Conservation (phyloP, 1,140 invertebrate genomes). For the Drosophila aff. region DNA sequence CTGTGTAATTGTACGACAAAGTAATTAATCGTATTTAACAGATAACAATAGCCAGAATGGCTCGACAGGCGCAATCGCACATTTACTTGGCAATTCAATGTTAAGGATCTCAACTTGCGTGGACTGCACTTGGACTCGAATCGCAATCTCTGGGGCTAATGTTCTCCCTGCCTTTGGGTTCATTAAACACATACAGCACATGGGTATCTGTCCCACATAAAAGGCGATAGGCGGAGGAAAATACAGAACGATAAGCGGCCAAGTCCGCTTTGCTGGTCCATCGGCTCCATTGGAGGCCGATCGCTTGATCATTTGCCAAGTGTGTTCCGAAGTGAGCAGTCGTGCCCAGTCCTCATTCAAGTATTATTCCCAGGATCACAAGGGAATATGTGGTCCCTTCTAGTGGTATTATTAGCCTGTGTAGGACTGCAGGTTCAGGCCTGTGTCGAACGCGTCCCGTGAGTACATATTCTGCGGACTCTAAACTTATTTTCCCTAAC, state of each 20-base stretch:
- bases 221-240: constrained; percentile 17
- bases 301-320: constrained; percentile 61
- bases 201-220: constrained; percentile 45
- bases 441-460: constrained; percentile 70
- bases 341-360: constrained; percentile 2
- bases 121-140: constrained; percentile 47
- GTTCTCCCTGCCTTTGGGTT: constrained; percentile 50
- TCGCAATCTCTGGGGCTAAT: constrained; percentile 44
- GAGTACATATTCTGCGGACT: constrained; percentile 32
- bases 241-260: constrained; percentile 44
- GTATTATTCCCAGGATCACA: background rate
- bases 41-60: constrained; percentile 3
- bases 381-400: constrained; percentile 43
- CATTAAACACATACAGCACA: constrained; percentile 59
- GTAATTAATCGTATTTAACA: constrained; percentile 1
- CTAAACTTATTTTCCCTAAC: background rate
- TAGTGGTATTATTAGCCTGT: constrained; percentile 26
- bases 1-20: constrained; percentile 1
- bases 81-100: constrained; percentile 58
- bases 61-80: constrained; percentile 44
- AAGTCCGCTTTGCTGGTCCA: constrained; percentile 33
- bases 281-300: constrained; percentile 38
- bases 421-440: constrained; percentile 29
- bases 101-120: constrained; percentile 59
- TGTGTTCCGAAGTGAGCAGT: constrained; percentile 51